Conservation (phyloP, 2,888 invertebrate species). For the Drosophila falleni region DNA sequence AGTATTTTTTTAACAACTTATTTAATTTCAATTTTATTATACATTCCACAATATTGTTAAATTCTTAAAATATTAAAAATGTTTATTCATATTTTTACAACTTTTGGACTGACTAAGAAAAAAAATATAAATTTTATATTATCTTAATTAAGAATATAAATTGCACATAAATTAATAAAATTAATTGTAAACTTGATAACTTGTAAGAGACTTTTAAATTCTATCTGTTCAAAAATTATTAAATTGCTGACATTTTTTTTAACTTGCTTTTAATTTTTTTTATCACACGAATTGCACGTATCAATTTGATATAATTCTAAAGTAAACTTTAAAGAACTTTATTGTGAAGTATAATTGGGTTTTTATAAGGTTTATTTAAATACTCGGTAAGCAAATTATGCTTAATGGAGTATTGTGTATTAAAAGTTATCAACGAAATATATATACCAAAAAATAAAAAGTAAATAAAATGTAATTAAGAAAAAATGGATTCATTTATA, state of each 20-base stretch:
- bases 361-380: conserved; percentile 19
- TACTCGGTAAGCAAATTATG: not conserved
- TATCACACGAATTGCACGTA: conserved; percentile 3
- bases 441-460: not conserved
- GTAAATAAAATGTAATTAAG: not conserved
- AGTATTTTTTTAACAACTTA: not conserved
- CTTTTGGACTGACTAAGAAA: not conserved
- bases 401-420: not conserved
- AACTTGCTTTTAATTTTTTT: not conserved
- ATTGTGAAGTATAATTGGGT: conserved; percentile 4
- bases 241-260: not conserved
- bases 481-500: too few relatives aligned
- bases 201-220: not conserved
- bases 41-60: too few relatives aligned
- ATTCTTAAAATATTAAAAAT: too few relatives aligned
- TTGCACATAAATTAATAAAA: too few relatives aligned
- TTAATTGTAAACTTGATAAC: too few relatives aligned
- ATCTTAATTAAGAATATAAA: too few relatives aligned
- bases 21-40: not conserved
- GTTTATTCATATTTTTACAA: not conserved
- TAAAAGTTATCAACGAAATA: not conserved
- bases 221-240: not conserved
- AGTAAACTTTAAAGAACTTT: conserved; percentile 16
- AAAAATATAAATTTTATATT: not conserved
- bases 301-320: conserved; percentile 6